These are phyloP conservation scores for Gadus macrocephalus DNA, from an alignment of 2,113 vertebrate genomes.

Conservation along the genomic window DNA sequence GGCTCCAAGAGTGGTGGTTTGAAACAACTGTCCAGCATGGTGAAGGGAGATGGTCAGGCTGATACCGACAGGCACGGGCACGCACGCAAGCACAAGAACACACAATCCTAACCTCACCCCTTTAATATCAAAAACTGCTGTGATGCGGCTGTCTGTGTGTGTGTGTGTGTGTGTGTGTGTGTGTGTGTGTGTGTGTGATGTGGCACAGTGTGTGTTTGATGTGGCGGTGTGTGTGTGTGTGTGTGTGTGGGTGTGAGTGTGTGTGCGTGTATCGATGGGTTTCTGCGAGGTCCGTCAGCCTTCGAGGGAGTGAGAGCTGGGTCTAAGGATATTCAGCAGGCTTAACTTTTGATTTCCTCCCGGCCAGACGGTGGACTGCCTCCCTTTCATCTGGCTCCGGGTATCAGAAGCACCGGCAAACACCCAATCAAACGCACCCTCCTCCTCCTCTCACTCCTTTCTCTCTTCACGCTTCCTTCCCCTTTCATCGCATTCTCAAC, in stretches of 20 bases:
- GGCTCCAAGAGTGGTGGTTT: too few species aligned
- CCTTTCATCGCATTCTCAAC: neutral
- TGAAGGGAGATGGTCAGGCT: too few species aligned
- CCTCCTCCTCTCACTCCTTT: neutral
- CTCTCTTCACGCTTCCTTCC: neutral
- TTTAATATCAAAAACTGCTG: constrained; percentile 12
- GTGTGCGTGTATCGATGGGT: neutral
- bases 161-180: constrained; percentile 30
- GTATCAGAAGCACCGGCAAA: constrained; percentile 27
- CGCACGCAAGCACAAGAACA: neutral
- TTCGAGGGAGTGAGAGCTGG: neutral
- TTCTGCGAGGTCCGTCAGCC: neutral
- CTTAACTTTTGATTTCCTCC: constrained; percentile 64
- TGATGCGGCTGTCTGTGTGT: constrained; percentile 21
- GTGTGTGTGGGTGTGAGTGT: neutral
- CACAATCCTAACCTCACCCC: neutral
- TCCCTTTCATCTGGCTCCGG: constrained; percentile 43
- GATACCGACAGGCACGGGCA: neutral
- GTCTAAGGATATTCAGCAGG: constrained; percentile 46
- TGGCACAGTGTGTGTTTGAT: neutral
- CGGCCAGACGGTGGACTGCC: constrained; percentile 18
- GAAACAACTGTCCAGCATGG: too few species aligned
- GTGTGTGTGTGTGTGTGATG: constrained; percentile 9
- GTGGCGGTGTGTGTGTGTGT: neutral
- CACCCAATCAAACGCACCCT: constrained; percentile 5